Base-by-base conservation (phyloP, 2,888 invertebrate genomes). In the Pristionchus exspectatus region DNA sequence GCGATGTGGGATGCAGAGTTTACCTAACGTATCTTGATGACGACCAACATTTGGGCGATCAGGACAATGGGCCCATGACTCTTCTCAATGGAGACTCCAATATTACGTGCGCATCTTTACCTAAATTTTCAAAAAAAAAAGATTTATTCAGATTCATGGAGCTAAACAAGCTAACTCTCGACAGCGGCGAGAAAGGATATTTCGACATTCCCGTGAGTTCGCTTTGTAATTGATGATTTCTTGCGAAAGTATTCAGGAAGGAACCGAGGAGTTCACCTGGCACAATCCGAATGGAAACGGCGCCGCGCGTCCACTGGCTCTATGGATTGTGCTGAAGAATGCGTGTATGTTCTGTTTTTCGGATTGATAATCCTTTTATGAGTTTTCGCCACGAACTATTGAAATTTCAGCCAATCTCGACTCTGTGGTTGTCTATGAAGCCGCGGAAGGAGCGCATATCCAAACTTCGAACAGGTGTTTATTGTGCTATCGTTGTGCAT, bases 391-490 rank as follows among this genome's bases (percentile, higher is more conserved):
- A n/a, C 69, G 2, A 27, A n/a, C 30, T 30, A 33, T 2, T 38
- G 74, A n/a, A 27, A 27, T 69, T 72, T 33, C n/a, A 77, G 77
- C 44, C 77, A 24, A 16, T 21, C 77, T 77, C 44, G 77, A 77
- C 77, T 21, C 38, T 18, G 77, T 77, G 4, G 21, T 5, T 5
- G 24, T 77, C 38, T 77, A 77, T 21, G 77, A 77, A n/a, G 77
- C 77, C 12, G 44, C 77, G 9, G 12, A 72, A 16, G 72, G 72
- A 18, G 72, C 72, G 18, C n/a, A 72, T n/a, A 72, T 72, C 14
- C 14, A 12, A 16, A 72, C 33, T 16, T 33, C 72, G 16, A 30
- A n/a, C 16, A 72, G 18, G 27, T 33, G n/a, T n/a, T n/a, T n/a
- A n/a, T n/a, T n/a, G n/a, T n/a, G n/a, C n/a, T n/a, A n/a, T n/a